Evolutionary conservation across 2,113 vertebrate species (phyloP).

Genomic region (Typhlomys cinereus): DNA sequence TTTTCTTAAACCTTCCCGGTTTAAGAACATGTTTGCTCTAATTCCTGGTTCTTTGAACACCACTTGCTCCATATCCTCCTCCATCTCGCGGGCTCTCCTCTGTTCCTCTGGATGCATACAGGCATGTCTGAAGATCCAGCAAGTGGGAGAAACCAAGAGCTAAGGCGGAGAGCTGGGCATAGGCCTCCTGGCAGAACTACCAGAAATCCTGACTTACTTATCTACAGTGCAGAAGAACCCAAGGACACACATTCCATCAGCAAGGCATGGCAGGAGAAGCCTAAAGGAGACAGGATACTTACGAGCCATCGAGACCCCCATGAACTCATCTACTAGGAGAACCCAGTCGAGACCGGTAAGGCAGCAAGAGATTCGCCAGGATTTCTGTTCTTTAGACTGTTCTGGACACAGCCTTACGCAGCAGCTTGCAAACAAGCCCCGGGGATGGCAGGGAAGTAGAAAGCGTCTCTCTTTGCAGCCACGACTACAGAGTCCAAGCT

Average conservation of each 20-base stretch:
- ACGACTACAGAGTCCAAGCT: slow-evolving; percentile 54
- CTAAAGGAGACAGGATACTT: background rate
- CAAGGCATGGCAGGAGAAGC: background rate
- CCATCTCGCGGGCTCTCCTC: background rate
- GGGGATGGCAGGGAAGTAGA: slow-evolving; percentile 16
- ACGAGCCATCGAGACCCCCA: background rate
- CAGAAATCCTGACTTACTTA: background rate
- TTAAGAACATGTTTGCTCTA: background rate
- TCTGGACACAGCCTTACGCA: background rate
- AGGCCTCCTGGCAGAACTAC: background rate
- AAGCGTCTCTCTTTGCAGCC: slow-evolving; percentile 58
- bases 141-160: background rate
- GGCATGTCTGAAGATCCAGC: background rate
- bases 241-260: background rate
- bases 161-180: background rate
- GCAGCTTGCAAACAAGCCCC: slow-evolving; percentile 31
- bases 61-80: background rate
- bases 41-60: background rate
- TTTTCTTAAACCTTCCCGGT: background rate
- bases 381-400: background rate
- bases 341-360: background rate
- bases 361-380: background rate
- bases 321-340: background rate
- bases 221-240: background rate
- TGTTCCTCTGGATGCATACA: background rate